Evolutionary conservation across 2,113 vertebrate species (phyloP).

Genomic region (Leptocoma aspasia): DNA sequence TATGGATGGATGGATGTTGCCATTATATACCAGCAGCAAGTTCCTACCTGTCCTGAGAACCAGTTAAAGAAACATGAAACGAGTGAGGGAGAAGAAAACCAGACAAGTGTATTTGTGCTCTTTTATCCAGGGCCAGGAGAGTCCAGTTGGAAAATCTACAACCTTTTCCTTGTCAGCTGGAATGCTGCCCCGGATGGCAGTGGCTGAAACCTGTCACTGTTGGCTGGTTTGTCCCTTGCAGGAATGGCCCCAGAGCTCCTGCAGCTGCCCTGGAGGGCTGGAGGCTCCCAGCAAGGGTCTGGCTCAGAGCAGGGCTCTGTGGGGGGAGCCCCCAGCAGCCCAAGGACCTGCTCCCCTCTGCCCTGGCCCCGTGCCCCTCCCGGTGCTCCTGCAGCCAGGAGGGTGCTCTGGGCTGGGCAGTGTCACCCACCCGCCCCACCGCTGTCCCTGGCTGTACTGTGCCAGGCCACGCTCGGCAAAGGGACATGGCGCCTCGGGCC

Average conservation of each 20-base stretch:
- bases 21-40: neutral
- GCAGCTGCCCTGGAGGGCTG: neutral
- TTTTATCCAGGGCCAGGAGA: neutral
- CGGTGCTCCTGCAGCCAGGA: neutral
- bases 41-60: neutral
- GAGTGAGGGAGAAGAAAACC: neutral
- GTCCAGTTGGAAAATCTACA: neutral
- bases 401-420: rapidly evolving
- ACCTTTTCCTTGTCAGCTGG: neutral
- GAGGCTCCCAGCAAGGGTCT: neutral
- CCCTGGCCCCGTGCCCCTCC: rapidly evolving
- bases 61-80: neutral
- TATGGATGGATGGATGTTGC: neutral
- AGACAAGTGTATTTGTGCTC: rapidly evolving
- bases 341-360: neutral
- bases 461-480: neutral
- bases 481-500: neutral
- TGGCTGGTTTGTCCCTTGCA: neutral
- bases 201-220: neutral
- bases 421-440: rapidly evolving
- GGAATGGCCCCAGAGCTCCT: rapidly evolving
- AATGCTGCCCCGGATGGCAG: neutral
- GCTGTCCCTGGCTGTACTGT: neutral
- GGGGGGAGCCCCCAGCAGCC: neutral
- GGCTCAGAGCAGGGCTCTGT: rapidly evolving